Evolutionary conservation across 2,113 vertebrate genomes (phyloP), one percentile per base, ranked within the genome.

Genomic region (Melanerpes aurifrons): DNA sequence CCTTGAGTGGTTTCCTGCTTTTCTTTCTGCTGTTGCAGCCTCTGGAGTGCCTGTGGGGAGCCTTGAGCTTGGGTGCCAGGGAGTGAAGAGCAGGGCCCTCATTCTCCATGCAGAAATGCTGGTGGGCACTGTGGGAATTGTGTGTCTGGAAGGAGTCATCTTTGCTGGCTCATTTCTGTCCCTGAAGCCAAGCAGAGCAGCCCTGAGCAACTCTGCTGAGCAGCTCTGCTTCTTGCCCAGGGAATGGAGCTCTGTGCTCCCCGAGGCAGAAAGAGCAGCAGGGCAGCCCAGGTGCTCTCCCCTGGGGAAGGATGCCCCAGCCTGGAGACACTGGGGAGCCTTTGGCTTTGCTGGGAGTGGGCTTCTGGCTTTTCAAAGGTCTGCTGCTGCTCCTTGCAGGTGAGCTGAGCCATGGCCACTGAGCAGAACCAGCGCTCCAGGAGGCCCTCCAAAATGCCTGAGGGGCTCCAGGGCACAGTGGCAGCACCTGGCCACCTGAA

Each of bases 341-440:
- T 67, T 37, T 53, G 50, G 22, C 7, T 79, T 25, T 89, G 32
- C 43, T 8, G 1, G 3, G 20, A 58, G 9, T 7, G 18, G n/a
- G 7, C 26, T 72, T 94, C 12, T 71, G 67, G 17, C 18, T 88
- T 35, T 86, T 91, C 47, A 82, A 53, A 92, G 54, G 43, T 22
- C 43, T 10, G 15, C 8, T 56, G 9, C 71, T 92, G 15, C 28
- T 70, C 32, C 17, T 93, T 94, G n/a, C 90, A 98, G 98, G 91
- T 92, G 40, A 89, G 53, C 68, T 86, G 89, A 76, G 47, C 61
- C 89, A 98, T 98, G 98, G 83, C 94, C n/a, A 89, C 91, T 15
- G 90, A 82, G 54, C 97, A 78, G 47, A 61, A 84, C 25, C 87
- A 74, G 32, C 64, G 56, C 24, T 86, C 94, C 4, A 6, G 75